phyloP scores from a whole-genome alignment of 64 coral and sea anemone genomes.

The Pachyseris speciosa region DNA sequence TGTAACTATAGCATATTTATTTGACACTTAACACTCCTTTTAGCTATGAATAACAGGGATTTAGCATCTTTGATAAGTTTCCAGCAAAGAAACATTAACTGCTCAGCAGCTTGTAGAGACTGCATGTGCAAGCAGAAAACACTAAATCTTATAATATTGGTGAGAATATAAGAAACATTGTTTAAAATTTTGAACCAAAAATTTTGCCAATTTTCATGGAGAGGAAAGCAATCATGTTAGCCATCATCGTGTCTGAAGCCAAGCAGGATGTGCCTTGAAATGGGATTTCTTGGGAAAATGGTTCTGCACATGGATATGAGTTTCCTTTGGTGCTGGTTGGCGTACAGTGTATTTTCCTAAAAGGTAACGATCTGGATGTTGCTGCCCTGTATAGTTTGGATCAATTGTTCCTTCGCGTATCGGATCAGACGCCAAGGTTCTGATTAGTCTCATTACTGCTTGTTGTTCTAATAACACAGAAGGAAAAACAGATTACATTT shows the following conservation, averaged over 20 bases:
- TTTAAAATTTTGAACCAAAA: too few relatives aligned
- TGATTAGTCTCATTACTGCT: conserved; percentile 84
- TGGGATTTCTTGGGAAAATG: conserved; percentile 59
- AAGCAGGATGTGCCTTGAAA: conserved; percentile 70
- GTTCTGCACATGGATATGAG: conserved; percentile 20
- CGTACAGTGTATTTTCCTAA: conserved; percentile 64
- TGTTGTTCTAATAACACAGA: conserved; percentile 66
- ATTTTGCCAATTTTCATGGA: not conserved
- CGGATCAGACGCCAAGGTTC: conserved; percentile 82
- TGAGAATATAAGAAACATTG: too few relatives aligned
- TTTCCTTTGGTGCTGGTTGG: not conserved
- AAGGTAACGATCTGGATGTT: conserved; percentile 75
- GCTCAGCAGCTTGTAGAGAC: too few relatives aligned
- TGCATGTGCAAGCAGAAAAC: too few relatives aligned
- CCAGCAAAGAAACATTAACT: too few relatives aligned
- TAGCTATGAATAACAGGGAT: too few relatives aligned
- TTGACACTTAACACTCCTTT: too few relatives aligned
- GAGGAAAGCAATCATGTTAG: not conserved
- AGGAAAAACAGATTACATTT: too few relatives aligned
- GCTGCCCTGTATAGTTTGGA: conserved; percentile 77
- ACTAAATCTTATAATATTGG: too few relatives aligned
- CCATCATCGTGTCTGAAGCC: conserved; percentile 24
- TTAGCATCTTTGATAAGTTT: too few relatives aligned
- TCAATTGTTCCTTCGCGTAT: conserved; percentile 79
- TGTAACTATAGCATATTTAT: too few relatives aligned